phyloP scores from a whole-genome alignment of 2,888 invertebrate genomes.

The Chirona hameri region DNA sequence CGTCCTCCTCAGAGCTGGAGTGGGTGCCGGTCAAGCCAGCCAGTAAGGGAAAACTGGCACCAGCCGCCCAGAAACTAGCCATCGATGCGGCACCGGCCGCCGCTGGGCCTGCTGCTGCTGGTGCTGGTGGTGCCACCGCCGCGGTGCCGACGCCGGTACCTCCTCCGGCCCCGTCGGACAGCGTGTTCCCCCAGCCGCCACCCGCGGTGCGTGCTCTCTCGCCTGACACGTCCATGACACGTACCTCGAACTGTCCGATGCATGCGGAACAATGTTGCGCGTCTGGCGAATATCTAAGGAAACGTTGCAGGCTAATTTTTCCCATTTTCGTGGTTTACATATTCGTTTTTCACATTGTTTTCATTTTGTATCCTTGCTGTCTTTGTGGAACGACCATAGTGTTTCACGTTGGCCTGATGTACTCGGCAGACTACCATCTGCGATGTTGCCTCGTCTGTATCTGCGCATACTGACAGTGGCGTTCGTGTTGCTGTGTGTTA shows the following conservation, averaged over 20 bases:
- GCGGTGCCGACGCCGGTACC: constrained; percentile 25
- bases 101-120: no score
- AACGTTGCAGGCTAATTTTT: no score
- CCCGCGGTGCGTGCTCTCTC: constrained; percentile 28
- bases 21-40: constrained; percentile 76
- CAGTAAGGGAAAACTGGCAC: constrained; percentile 27
- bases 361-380: no score
- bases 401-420: no score
- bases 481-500: no score
- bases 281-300: neutral
- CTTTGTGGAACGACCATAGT: no score
- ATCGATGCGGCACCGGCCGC: neutral
- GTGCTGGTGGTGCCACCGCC: no score
- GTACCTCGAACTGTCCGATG: neutral
- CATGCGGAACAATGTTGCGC: neutral
- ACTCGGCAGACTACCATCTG: no score
- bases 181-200: constrained; percentile 35
- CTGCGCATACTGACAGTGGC: no score
- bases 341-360: no score
- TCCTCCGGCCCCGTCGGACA: constrained; percentile 31
- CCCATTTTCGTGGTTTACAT: no score
- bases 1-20: constrained; percentile 59
- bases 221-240: neutral
- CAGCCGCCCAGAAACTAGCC: neutral
- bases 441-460: no score